These are phyloP conservation scores for Otocyon megalotis DNA, from an alignment of 2,113 vertebrate genomes.

Conservation along the genomic window DNA sequence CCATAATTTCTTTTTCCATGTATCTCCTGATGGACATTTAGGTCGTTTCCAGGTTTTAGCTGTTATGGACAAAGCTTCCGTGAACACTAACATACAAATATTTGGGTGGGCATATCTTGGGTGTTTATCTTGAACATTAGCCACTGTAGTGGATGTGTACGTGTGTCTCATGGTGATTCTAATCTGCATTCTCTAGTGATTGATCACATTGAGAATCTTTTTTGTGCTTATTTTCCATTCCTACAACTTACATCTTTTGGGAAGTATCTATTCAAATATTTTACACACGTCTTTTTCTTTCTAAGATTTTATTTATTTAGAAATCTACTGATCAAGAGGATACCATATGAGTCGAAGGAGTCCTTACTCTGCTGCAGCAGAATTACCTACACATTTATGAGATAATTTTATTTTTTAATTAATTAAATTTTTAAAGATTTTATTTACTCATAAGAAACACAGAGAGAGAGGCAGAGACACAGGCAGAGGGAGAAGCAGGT, in stretches of 20 bases:
- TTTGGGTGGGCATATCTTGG: neutral
- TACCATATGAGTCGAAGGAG: too few relatives aligned
- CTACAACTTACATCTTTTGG: neutral
- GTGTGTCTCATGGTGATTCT: neutral
- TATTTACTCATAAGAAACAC: too few relatives aligned
- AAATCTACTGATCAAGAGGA: too few relatives aligned
- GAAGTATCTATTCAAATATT: slow-evolving; percentile 29
- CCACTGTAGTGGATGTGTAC: neutral
- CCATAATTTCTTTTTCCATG: neutral
- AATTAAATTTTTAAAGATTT: too few relatives aligned
- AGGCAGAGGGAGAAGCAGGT: too few relatives aligned
- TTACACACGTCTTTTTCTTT: neutral
- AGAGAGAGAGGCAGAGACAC: too few relatives aligned
- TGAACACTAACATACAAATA: neutral
- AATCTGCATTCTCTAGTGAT: neutral
- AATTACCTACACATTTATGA: too few relatives aligned
- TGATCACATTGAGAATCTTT: neutral
- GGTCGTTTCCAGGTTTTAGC: neutral
- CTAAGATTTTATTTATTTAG: too few relatives aligned
- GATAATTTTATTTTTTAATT: too few relatives aligned
- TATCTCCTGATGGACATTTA: neutral
- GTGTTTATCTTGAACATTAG: neutral
- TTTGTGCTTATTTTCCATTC: slow-evolving; percentile 24
- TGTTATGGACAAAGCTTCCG: neutral
- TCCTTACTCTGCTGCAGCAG: too few relatives aligned